These are phyloP conservation scores for Cylloceria caligata DNA, from an alignment of 2,888 invertebrate species.

Conservation along the genomic window DNA sequence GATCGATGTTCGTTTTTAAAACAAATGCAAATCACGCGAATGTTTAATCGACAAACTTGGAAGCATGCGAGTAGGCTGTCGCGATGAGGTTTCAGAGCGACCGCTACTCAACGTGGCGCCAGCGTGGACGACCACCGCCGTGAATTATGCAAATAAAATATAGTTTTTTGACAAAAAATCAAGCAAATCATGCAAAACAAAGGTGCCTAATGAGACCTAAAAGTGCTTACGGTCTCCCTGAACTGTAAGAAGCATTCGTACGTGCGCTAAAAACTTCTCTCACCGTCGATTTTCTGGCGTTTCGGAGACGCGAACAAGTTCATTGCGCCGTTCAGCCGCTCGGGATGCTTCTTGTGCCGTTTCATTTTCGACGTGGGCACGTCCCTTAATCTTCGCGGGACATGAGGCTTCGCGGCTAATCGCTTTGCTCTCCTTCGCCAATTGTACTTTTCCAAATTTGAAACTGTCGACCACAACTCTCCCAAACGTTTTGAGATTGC, in stretches of 20 bases:
- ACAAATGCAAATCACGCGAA: background rate
- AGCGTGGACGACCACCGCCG: conserved; percentile 60
- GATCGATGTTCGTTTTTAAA: conserved; percentile 12
- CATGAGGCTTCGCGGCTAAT: conserved; percentile 85
- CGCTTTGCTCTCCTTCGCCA: conserved; percentile 95
- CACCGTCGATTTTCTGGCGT: conserved; percentile 82
- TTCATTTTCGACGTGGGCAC: conserved; percentile 81
- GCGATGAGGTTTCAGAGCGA: conserved; percentile 19
- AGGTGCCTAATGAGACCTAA: conserved; percentile 22
- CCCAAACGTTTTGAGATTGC: conserved; percentile 93
- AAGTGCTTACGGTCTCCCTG: conserved; percentile 60
- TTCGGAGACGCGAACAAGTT: conserved; percentile 82
- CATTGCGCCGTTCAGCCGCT: conserved; percentile 80
- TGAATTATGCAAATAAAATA: conserved; percentile 59
- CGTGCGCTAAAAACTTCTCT: conserved; percentile 72
- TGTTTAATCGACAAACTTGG: background rate
- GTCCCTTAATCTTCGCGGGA: conserved; percentile 77
- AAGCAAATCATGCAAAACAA: conserved; percentile 71
- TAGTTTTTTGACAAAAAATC: conserved; percentile 58
- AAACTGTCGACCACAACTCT: conserved; percentile 95
- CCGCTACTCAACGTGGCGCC: conserved; percentile 42
- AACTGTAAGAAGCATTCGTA: conserved; percentile 67
- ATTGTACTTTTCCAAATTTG: conserved; percentile 88
- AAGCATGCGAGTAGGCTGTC: background rate
- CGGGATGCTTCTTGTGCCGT: conserved; percentile 77